Percentiles rank a stretch among this genome's conserved stretches.
Evolutionary conservation across 2,797 vertebrate genomes (phyloP).

Genomic region (Jordanella pulchra): DNA sequence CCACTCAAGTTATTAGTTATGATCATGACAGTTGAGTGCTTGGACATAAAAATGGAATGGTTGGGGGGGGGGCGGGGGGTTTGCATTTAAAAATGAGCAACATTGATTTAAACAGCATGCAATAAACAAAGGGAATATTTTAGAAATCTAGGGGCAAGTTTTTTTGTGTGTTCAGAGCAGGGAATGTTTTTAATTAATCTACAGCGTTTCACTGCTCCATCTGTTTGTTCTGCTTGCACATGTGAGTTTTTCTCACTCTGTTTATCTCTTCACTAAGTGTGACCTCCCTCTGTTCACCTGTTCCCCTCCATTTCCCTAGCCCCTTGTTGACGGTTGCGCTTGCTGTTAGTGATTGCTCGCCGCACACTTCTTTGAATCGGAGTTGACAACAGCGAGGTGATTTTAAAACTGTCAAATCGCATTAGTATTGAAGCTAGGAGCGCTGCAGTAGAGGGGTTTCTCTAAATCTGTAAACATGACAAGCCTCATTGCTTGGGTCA

Average conservation of each 20-base stretch:
- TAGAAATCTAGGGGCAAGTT: conserved; percentile 14
- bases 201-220: conserved; percentile 45
- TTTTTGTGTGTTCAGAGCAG: conserved; percentile 37
- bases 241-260: conserved; percentile 38
- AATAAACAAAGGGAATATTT: conserved; percentile 13
- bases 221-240: conserved; percentile 44
- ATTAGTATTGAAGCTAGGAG: conserved; percentile 16
- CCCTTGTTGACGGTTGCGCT: not conserved
- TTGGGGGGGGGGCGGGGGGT: conserved; percentile 18
- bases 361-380: conserved; percentile 38
- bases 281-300: conserved; percentile 53
- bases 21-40: conserved; percentile 46
- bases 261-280: conserved; percentile 46
- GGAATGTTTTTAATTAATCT: conserved; percentile 57
- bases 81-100: conserved; percentile 20
- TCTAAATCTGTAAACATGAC: conserved; percentile 32
- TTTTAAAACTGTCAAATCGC: conserved; percentile 48
- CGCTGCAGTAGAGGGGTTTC: conserved; percentile 10
- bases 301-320: conserved; percentile 50
- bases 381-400: conserved; percentile 42
- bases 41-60: conserved; percentile 24
- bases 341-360: conserved; percentile 38
- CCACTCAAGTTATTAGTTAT: conserved; percentile 61
- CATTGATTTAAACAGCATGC: conserved; percentile 14
- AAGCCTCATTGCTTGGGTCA: conserved; percentile 5